Base-by-base conservation (phyloP, 1,140 invertebrate genomes). In the Frieseomelitta varia region DNA sequence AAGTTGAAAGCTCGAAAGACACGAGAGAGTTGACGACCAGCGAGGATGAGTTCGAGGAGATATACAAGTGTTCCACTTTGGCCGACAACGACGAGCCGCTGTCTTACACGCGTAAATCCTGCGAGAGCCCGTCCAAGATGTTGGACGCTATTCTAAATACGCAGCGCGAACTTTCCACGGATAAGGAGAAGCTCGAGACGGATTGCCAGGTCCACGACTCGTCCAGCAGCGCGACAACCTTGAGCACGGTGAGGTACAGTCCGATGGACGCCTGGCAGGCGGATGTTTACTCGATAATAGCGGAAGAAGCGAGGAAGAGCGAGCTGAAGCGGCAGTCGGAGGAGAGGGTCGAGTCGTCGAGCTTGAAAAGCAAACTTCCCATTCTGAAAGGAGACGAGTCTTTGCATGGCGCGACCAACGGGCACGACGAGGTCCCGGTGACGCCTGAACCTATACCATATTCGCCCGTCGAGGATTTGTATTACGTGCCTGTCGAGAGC, bases 211-310 rank as follows among this genome's bases (percentile, higher is more conserved):
- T 81, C 21, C 91, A 91, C 55, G 92, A 94, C 74, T 96, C 95
- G 34, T 95, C 95, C 1, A 95, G 93, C 84, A 93, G 94, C 79
- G 95, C 95, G 24, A 95, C 95, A 19, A 95, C 95, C 6, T 91
- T 95, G 68, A 96, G 94, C 87, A 96, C 96, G 1, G 95, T 95
- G 58, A 95, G 95, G 82, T 95, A 95, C 75, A 92, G 95, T 81
- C 93, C 95, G 10, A 83, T 88, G 24, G 92, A 91, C 65, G 92
- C 92, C 10, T 95, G 93, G 12, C 87, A 93, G 56, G 85, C 84
- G 19, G 94, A 95, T 79, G 90, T 93, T 74, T 90, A 87, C 63
- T 93, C 94, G 67, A 92, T 93, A 87, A 91, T 55, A 91, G 91
- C 91, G 71, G 88, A 92, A 47, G 89, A 86, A 51, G 85, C 85